Conservation (phyloP, 2,113 vertebrate species). For the Brachyistius frenatus region DNA sequence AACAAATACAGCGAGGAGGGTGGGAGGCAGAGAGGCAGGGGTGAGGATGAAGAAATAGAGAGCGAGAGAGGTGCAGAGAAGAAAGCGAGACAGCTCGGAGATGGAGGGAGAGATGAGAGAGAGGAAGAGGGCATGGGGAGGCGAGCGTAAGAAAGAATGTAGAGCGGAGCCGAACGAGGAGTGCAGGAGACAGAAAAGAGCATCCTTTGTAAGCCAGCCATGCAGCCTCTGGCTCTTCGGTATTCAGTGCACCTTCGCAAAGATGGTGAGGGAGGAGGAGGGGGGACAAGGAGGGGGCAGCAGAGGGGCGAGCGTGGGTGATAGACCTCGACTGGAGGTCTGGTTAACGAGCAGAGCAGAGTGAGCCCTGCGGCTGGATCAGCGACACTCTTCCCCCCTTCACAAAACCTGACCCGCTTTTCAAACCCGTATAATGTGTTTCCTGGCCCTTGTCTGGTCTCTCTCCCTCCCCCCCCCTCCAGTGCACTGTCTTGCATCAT, state of each 20-base stretch:
- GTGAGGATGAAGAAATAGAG: conserved; percentile 49
- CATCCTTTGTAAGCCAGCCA: conserved; percentile 65
- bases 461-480: neutral
- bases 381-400: conserved; percentile 29
- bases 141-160: conserved; percentile 37
- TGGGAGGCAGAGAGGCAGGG: conserved; percentile 49
- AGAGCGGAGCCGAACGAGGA: conserved; percentile 47
- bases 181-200: conserved; percentile 61
- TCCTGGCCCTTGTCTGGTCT: conserved; percentile 23
- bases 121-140: conserved; percentile 28
- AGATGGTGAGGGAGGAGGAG: conserved; percentile 1
- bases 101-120: conserved; percentile 3
- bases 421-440: conserved; percentile 18
- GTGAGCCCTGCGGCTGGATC: conserved; percentile 43
- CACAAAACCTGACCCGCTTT: conserved; percentile 48
- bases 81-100: conserved; percentile 50
- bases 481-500: conserved; percentile 29
- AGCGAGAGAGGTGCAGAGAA: conserved; percentile 40
- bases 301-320: conserved; percentile 13
- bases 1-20: conserved; percentile 62
- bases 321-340: conserved; percentile 51
- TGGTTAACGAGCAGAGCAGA: conserved; percentile 31
- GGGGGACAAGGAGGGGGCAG: conserved; percentile 5
- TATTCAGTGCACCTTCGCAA: conserved; percentile 65
- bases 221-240: conserved; percentile 61